These are phyloP conservation scores for Petrosia ficiformis DNA, from an alignment of 37 sponge, comb jelly and placozoan genomes.

Conservation along the genomic window DNA sequence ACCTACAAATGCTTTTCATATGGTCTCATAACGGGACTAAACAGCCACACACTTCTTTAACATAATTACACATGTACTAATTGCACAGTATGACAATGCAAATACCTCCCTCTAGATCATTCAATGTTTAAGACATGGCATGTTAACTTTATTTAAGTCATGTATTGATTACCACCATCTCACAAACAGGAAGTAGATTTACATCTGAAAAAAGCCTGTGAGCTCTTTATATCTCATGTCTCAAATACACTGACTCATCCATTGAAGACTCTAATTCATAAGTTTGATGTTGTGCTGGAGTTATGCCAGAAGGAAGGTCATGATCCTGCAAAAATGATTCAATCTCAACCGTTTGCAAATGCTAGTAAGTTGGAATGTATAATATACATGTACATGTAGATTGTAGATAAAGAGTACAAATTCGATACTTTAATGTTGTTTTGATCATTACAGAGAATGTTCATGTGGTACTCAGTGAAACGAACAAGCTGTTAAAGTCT, in stretches of 20 bases:
- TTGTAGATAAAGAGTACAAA: background rate
- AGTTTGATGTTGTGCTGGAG: conserved; percentile 55
- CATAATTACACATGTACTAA: no score
- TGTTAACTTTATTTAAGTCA: no score
- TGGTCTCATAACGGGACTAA: no score
- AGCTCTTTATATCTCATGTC: conserved; percentile 69
- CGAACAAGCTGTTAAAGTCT: conserved; percentile 41
- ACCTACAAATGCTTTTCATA: no score
- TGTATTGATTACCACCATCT: background rate
- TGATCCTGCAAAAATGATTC: conserved; percentile 27
- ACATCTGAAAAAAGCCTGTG: conserved; percentile 73
- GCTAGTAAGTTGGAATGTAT: conserved; percentile 42
- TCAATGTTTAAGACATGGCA: no score
- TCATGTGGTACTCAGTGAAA: conserved; percentile 62
- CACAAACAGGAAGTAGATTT: conserved; percentile 72
- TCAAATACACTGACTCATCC: conserved; percentile 41
- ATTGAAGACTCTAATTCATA: conserved; percentile 58
- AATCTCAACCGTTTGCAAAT: conserved; percentile 78
- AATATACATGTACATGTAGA: no score
- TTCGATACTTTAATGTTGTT: background rate
- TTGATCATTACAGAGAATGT: conserved; percentile 45
- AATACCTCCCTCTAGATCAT: no score
- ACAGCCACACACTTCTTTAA: no score
- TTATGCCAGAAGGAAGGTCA: conserved; percentile 57
- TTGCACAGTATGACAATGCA: no score